Conservation (phyloP, 1,140 invertebrate genomes). For the Babylonia areolata region DNA sequence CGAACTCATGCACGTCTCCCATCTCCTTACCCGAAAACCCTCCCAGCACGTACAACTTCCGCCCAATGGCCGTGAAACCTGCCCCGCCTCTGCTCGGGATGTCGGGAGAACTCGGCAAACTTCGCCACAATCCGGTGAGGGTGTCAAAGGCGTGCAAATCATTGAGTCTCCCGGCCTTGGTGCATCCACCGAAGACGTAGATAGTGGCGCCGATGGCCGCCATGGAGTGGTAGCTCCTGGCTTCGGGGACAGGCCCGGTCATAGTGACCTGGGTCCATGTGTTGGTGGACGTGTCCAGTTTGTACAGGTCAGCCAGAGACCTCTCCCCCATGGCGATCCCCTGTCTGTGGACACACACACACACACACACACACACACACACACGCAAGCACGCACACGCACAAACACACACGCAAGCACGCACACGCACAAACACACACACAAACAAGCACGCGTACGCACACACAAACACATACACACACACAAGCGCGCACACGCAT, state of each 20-base stretch:
- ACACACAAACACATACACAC: too few species aligned
- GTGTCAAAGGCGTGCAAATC: conserved; percentile 56
- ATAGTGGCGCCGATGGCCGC: conserved; percentile 38
- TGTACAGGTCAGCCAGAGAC: conserved; percentile 47
- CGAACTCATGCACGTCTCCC: conserved; percentile 53
- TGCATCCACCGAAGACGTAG: conserved; percentile 60
- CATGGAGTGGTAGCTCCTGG: conserved; percentile 60
- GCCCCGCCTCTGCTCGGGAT: conserved; percentile 52
- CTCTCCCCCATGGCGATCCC: conserved; percentile 46
- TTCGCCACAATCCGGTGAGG: conserved; percentile 45
- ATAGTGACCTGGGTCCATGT: conserved; percentile 45
- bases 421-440: too few species aligned
- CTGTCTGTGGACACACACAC: conserved; percentile 16
- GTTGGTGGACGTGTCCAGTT: conserved; percentile 42
- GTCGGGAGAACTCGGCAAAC: conserved; percentile 45
- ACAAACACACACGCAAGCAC: too few species aligned
- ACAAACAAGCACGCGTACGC: too few species aligned
- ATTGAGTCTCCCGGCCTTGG: conserved; percentile 45
- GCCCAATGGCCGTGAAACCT: conserved; percentile 41
- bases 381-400: too few species aligned
- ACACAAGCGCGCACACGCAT: too few species aligned
- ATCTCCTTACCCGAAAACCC: conserved; percentile 57
- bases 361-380: too few species aligned
- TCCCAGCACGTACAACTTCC: conserved; percentile 53
- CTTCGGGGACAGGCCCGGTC: conserved; percentile 35